Conservation (phyloP, 2,888 invertebrate species). For the Clivina fossor region DNA sequence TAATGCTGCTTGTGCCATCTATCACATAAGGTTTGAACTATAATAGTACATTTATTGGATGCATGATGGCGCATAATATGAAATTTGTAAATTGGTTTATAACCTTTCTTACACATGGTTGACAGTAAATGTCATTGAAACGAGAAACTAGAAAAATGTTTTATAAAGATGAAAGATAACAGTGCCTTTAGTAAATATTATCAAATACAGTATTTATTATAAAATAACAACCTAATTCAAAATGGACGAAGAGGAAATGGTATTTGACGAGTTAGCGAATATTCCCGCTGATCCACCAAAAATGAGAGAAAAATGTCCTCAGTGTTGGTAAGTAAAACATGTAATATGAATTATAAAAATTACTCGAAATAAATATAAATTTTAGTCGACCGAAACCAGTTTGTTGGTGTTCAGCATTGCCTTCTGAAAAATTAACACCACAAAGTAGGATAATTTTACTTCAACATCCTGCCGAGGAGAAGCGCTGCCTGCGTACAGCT, state of each 20-base stretch:
- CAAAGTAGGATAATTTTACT: constrained; percentile 75
- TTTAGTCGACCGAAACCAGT: constrained; percentile 78
- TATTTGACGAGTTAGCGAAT: constrained; percentile 71
- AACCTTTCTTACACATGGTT: too few species aligned
- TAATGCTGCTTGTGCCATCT: too few species aligned
- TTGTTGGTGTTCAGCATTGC: constrained; percentile 89
- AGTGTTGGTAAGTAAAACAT: constrained; percentile 67
- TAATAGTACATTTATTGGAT: too few species aligned
- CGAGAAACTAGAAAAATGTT: neutral
- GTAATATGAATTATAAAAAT: constrained; percentile 1
- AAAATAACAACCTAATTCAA: constrained; percentile 5
- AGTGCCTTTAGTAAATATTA: neutral
- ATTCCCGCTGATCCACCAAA: constrained; percentile 77
- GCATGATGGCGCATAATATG: too few species aligned
- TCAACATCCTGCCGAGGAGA: constrained; percentile 93
- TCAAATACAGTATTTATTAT: neutral
- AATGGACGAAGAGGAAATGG: constrained; percentile 48
- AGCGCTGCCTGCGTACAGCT: constrained; percentile 84
- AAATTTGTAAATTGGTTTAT: too few species aligned
- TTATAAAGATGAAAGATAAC: neutral
- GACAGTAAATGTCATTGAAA: neutral
- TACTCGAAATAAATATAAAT: constrained; percentile 28
- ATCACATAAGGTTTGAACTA: too few species aligned
- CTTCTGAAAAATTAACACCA: constrained; percentile 67
- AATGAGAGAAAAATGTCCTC: constrained; percentile 69